phyloP scores from a whole-genome alignment of 1,140 invertebrate species.

The Helicoverpa armigera region DNA sequence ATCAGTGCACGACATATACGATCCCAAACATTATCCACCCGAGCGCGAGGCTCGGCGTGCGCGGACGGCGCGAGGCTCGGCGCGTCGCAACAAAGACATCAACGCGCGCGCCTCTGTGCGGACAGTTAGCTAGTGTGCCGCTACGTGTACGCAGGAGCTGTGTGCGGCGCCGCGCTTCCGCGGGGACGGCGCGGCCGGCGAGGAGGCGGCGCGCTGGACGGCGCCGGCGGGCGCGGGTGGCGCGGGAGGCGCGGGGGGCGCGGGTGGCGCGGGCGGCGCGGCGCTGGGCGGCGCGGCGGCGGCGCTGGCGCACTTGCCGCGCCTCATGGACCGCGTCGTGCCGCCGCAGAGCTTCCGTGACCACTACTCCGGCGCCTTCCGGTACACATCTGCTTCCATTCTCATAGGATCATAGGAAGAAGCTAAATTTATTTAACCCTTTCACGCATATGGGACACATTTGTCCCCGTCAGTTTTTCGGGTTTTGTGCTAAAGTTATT shows the following conservation, averaged over 20 bases:
- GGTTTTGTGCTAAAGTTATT: too few species aligned
- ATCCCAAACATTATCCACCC: background rate
- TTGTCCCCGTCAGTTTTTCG: too few species aligned
- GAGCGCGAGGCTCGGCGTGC: too few species aligned
- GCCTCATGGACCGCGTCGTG: constrained; percentile 67
- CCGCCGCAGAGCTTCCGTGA: constrained; percentile 68
- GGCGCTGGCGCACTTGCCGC: constrained; percentile 68
- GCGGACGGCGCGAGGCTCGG: background rate
- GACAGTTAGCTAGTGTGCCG: background rate
- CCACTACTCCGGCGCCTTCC: constrained; percentile 64
- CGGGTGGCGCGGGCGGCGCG: constrained; percentile 61
- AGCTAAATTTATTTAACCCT: too few species aligned
- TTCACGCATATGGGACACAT: too few species aligned
- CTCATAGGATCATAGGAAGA: too few species aligned
- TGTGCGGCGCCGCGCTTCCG: constrained; percentile 8
- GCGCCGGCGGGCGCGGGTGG: constrained; percentile 53
- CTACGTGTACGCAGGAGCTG: constrained; percentile 40
- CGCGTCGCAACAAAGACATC: background rate
- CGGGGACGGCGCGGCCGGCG: background rate
- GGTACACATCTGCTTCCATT: constrained; percentile 26
- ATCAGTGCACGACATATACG: background rate
- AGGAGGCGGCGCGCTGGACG: constrained; percentile 33
- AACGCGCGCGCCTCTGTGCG: background rate
- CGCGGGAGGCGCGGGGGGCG: constrained; percentile 41
- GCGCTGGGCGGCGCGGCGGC: constrained; percentile 66